Evolutionary conservation across 1,140 invertebrate genomes (phyloP).

Genomic region (Catajapyx aquilonaris): DNA sequence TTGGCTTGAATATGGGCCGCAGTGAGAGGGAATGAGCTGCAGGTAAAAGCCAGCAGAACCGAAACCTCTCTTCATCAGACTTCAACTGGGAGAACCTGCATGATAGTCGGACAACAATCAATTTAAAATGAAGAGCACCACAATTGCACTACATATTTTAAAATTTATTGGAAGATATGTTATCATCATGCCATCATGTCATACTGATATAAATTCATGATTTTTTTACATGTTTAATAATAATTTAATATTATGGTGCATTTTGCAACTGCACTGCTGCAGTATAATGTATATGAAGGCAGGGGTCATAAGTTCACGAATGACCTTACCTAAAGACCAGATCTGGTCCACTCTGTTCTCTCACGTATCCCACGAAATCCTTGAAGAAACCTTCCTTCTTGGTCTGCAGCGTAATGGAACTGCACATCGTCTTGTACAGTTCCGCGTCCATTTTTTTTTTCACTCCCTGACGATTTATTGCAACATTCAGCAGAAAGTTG

Average conservation of each 20-base stretch:
- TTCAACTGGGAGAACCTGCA: neutral
- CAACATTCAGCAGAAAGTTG: too few relatives aligned
- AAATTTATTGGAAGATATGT: neutral
- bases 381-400: conserved; percentile 2
- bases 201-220: neutral
- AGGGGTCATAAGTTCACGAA: neutral
- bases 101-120: neutral
- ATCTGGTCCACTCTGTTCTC: neutral
- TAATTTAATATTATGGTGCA: too few relatives aligned
- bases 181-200: neutral
- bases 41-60: neutral
- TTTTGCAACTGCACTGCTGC: too few relatives aligned
- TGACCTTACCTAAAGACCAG: neutral
- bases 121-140: neutral
- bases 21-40: neutral
- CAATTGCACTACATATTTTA: neutral
- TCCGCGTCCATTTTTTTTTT: too few relatives aligned
- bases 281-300: neutral
- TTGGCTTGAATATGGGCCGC: neutral
- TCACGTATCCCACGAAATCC: conserved; percentile 1
- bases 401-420: neutral
- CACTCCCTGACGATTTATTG: too few relatives aligned
- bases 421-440: neutral
- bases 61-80: neutral
- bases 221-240: too few relatives aligned